phyloP scores from a whole-genome alignment of 2,888 invertebrate species.

The Nipponacmea schrenckii region DNA sequence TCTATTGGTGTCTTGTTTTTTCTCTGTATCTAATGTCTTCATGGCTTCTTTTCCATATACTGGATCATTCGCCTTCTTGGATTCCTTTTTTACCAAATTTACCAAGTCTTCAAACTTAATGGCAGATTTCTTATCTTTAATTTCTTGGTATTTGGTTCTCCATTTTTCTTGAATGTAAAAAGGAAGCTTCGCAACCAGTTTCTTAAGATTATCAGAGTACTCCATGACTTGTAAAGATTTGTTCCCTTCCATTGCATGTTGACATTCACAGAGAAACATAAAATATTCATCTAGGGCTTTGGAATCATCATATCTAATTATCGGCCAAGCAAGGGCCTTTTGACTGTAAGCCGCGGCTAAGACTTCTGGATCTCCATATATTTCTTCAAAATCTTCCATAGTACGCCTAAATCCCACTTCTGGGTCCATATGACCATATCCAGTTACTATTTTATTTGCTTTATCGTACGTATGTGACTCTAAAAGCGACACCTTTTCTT shows the following conservation, averaged over 20 bases:
- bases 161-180: neutral
- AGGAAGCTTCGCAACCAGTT: neutral
- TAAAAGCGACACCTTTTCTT: neutral
- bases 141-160: neutral
- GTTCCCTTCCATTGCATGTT: neutral
- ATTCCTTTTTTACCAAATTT: neutral
- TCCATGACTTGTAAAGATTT: neutral
- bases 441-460: neutral
- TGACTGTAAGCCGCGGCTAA: neutral
- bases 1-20: neutral
- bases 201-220: neutral
- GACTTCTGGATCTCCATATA: neutral
- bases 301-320: neutral
- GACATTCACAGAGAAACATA: neutral
- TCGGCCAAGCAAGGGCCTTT: neutral
- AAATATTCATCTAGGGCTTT: conserved; percentile 1
- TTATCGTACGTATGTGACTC: neutral
- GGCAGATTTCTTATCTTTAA: neutral
- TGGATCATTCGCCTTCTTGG: neutral
- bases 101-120: neutral
- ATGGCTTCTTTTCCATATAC: neutral
- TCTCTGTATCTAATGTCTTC: neutral
- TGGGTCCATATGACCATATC: neutral
- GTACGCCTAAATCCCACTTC: neutral
- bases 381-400: neutral